Percentiles rank a stretch among this genome's conserved stretches.
phyloP scores from a whole-genome alignment of 2,888 invertebrate species.

The Magallana nippona region DNA sequence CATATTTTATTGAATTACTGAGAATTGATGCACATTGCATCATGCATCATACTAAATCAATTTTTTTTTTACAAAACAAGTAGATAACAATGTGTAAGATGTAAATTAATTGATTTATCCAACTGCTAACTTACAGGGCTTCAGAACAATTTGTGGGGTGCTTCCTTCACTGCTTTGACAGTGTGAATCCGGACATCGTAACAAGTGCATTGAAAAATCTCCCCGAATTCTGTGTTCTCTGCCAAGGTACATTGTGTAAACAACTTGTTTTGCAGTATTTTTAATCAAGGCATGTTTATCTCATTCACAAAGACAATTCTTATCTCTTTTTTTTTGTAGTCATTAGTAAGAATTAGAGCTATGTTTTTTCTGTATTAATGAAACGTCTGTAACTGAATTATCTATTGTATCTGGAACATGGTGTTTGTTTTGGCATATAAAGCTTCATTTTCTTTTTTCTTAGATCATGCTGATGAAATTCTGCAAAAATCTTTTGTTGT shows the following conservation, averaged over 20 bases:
- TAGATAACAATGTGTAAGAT: neutral
- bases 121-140: constrained; percentile 63
- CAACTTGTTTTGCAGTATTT: no score
- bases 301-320: no score
- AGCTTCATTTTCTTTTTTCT: constrained; percentile 63
- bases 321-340: no score
- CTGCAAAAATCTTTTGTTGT: constrained; percentile 90
- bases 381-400: no score
- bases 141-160: constrained; percentile 86
- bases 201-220: constrained; percentile 89
- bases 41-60: no score
- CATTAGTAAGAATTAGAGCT: no score
- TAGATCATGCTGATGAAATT: constrained; percentile 89
- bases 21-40: neutral
- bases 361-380: no score
- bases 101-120: no score
- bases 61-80: no score
- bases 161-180: constrained; percentile 90
- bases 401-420: no score
- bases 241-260: constrained; percentile 70
- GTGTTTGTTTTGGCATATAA: no score
- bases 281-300: no score
- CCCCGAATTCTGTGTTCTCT: constrained; percentile 89
- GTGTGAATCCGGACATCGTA: constrained; percentile 89
- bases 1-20: neutral